Conservation (phyloP, 2,113 vertebrate genomes). For the Micromys minutus region DNA sequence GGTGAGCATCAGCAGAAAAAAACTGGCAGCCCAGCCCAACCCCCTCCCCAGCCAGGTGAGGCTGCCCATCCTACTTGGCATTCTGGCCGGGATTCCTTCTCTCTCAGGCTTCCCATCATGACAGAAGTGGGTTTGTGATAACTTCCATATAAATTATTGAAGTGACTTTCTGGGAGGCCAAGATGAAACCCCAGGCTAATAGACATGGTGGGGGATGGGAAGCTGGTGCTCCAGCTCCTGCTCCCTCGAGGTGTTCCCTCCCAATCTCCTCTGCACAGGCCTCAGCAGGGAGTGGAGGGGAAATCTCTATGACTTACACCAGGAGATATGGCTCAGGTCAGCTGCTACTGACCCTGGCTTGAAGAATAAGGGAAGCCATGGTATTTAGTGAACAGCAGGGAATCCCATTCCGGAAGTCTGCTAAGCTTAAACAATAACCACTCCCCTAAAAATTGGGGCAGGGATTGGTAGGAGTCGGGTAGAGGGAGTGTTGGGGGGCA, state of each 20-base stretch:
- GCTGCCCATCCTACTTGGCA: constrained; percentile 50
- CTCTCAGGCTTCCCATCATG: background rate
- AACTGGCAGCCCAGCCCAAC: background rate
- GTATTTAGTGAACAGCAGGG: background rate
- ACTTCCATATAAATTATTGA: constrained; percentile 77
- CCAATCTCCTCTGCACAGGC: background rate
- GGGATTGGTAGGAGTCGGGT: background rate
- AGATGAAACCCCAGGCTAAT: constrained; percentile 56
- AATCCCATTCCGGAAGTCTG: background rate
- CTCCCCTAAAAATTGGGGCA: background rate
- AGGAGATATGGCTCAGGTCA: fast-evolving
- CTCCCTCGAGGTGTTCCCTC: background rate
- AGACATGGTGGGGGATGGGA: background rate
- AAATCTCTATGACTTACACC: fast-evolving
- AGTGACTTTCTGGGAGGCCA: background rate
- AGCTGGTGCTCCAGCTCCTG: background rate
- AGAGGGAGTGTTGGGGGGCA: background rate
- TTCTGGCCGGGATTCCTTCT: constrained; percentile 40
- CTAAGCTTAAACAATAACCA: too few species aligned
- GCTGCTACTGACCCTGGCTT: background rate
- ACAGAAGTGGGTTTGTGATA: constrained; percentile 66
- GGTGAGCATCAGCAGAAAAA: background rate
- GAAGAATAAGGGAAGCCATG: background rate
- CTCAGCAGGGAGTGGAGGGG: background rate
- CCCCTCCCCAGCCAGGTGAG: background rate